Percentiles rank a stretch among this genome's conserved stretches.
phyloP scores from a whole-genome alignment of 1,140 invertebrate genomes.

The Sitobion miscanthi region DNA sequence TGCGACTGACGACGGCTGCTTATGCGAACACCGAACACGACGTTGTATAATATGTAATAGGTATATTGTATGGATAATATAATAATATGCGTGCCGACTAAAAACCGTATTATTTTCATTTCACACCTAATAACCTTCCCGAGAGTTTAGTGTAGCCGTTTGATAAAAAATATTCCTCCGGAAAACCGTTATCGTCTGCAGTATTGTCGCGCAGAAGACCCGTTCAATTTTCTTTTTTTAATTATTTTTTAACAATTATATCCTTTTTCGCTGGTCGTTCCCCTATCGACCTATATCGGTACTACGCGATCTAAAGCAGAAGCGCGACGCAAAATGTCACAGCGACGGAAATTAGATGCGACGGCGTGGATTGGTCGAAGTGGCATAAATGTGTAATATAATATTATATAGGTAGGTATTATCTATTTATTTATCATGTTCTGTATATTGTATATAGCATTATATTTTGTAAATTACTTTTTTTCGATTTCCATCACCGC shows the following conservation, averaged over 20 bases:
- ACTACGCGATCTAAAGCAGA: not conserved
- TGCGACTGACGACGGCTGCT: not conserved
- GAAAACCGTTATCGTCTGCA: not conserved
- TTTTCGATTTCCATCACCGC: not conserved
- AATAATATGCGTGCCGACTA: not conserved
- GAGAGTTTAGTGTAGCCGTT: not conserved
- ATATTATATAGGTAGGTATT: not conserved
- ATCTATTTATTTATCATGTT: not conserved
- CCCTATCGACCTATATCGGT: not conserved
- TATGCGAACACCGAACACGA: not conserved
- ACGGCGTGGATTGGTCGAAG: not conserved
- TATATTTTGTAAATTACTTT: conserved; percentile 29
- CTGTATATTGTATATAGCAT: not conserved
- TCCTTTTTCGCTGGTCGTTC: not conserved
- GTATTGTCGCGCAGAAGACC: not conserved
- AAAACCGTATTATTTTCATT: not conserved
- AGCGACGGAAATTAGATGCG: conserved; percentile 26
- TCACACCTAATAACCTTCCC: not conserved
- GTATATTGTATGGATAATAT: not conserved
- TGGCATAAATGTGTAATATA: not conserved
- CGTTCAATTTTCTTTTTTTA: not conserved
- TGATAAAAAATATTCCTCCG: not conserved
- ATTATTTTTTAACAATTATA: not conserved
- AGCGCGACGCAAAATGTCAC: not conserved
- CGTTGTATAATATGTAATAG: not conserved